Evolutionary conservation across 2,113 vertebrate genomes (phyloP).

Genomic region (Pteropus alecto): DNA sequence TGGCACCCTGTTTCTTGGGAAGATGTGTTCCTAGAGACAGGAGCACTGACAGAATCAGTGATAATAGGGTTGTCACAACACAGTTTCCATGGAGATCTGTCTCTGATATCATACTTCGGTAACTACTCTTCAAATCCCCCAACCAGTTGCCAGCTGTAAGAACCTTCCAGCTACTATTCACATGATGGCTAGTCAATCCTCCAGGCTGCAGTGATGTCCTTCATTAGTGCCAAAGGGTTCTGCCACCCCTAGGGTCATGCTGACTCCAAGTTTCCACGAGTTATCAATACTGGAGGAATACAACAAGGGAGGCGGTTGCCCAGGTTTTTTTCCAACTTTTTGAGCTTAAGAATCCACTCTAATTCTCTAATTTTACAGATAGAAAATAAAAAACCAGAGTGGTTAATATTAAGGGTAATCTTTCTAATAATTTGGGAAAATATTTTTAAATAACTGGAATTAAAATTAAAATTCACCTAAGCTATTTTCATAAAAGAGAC

Average conservation of each 20-base stretch:
- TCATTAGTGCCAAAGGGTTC: neutral
- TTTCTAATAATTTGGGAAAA: neutral
- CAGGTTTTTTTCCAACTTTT: neutral
- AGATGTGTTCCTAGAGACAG: neutral
- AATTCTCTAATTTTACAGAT: neutral
- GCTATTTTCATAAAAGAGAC: neutral
- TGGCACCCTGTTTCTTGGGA: neutral
- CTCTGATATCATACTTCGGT: neutral
- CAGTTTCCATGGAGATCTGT: conserved; percentile 21
- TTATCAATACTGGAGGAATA: neutral
- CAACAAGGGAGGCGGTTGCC: neutral
- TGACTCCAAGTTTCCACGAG: neutral
- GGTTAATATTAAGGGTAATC: neutral
- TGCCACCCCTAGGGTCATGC: neutral
- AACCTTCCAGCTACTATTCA: neutral
- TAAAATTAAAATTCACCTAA: neutral
- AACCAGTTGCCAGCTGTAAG: neutral
- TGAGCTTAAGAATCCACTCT: neutral
- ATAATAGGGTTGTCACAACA: neutral
- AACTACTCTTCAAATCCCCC: neutral
- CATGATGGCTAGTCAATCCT: neutral
- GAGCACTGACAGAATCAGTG: neutral
- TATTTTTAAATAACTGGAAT: neutral
- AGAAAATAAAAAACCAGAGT: neutral
- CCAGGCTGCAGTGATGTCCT: neutral